A percentile compares a stretch with the other conserved stretches of the same genome.
These are phyloP conservation scores for Bubo blakistoni DNA, from an alignment of 2,113 vertebrate genomes.

Conservation along the genomic window DNA sequence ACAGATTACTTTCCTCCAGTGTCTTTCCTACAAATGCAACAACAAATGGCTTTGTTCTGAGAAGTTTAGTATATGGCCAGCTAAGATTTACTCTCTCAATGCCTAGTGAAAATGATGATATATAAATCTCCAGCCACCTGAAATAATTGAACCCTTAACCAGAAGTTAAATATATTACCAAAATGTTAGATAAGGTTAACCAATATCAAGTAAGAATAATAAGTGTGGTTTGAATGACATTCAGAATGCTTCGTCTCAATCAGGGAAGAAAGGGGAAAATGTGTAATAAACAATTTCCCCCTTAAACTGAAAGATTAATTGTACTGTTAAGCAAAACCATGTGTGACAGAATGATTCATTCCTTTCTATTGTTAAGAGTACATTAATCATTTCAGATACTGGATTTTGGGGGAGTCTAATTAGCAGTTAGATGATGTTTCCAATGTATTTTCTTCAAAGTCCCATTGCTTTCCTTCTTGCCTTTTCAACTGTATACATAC, in stretches of 20 bases:
- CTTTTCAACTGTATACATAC: background rate
- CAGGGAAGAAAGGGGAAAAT: slow-evolving; percentile 15
- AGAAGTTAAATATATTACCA: background rate
- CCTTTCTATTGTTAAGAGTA: slow-evolving; percentile 19
- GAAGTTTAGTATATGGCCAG: background rate
- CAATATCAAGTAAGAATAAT: slow-evolving; percentile 2
- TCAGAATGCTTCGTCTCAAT: background rate
- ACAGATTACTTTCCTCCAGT: background rate
- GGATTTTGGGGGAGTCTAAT: slow-evolving; percentile 42
- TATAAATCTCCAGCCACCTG: background rate
- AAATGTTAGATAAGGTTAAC: slow-evolving; percentile 37
- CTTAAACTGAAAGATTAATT: slow-evolving; percentile 62
- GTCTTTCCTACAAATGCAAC: background rate
- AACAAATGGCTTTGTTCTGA: background rate
- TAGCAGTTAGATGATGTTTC: slow-evolving; percentile 47
- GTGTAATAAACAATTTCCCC: background rate
- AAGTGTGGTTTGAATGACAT: background rate
- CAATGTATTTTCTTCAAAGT: slow-evolving; percentile 47
- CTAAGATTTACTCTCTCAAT: background rate
- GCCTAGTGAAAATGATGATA: background rate
- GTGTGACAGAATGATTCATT: slow-evolving; percentile 22
- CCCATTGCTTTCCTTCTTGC: slow-evolving; percentile 10
- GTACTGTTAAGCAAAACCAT: slow-evolving; percentile 26
- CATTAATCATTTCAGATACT: slow-evolving; percentile 51
- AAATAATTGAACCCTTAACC: background rate